phyloP scores from a whole-genome alignment of 2,797 vertebrate genomes.

The Chelmon rostratus region DNA sequence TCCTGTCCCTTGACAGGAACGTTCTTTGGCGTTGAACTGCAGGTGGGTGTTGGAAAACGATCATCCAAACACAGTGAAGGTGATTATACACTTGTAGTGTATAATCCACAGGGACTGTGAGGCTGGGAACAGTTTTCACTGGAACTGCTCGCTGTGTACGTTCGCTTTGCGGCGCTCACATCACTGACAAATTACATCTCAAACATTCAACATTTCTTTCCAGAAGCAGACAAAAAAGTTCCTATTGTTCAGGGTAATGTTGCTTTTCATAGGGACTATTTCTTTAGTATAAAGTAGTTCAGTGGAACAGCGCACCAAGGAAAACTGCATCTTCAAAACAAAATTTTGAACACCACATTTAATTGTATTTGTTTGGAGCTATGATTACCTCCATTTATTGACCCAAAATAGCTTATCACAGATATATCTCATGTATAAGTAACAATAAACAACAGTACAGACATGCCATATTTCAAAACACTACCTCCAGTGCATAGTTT shows the following conservation, averaged over 20 bases:
- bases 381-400: no score
- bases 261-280: background rate
- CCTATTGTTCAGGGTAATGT: background rate
- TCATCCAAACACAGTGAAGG: background rate
- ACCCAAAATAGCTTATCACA: no score
- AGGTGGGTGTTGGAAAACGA: constrained; percentile 74
- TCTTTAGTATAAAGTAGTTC: background rate
- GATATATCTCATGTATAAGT: no score
- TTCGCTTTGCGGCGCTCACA: no score
- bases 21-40: constrained; percentile 88
- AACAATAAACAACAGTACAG: no score
- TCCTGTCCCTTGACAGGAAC: background rate
- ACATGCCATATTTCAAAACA: no score
- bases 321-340: background rate
- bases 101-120: background rate
- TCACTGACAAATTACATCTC: background rate
- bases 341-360: background rate
- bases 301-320: background rate
- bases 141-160: background rate
- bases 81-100: no score
- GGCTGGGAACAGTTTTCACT: background rate
- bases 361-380: background rate
- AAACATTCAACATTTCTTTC: background rate
- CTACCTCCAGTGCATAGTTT: no score
- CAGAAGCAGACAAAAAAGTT: background rate